These are phyloP conservation scores for Limnephilus rhombicus DNA, from an alignment of 2,888 invertebrate genomes.

Conservation along the genomic window DNA sequence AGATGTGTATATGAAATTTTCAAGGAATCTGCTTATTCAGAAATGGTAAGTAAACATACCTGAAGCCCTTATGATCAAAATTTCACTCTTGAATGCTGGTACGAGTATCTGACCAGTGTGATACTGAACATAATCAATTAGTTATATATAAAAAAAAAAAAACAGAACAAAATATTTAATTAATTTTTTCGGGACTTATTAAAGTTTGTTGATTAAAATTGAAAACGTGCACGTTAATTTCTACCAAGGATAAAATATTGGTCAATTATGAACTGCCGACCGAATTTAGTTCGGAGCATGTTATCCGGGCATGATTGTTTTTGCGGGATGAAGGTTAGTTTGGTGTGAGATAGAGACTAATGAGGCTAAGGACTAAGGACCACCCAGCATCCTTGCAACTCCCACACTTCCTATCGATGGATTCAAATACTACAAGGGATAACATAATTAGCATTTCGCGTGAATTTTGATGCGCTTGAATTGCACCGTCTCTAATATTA, in stretches of 20 bases:
- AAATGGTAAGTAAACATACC: background rate
- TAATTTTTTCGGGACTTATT: background rate
- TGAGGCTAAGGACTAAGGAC: slow-evolving; percentile 58
- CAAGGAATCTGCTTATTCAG: background rate
- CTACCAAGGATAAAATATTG: background rate
- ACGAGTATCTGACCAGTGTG: background rate
- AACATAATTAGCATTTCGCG: slow-evolving; percentile 8
- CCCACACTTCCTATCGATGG: slow-evolving; percentile 34
- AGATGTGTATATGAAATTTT: background rate
- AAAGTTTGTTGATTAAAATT: background rate
- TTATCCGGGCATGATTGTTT: background rate
- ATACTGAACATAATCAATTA: background rate
- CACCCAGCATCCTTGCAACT: slow-evolving; percentile 41
- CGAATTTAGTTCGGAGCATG: slow-evolving; percentile 2
- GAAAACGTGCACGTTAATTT: background rate
- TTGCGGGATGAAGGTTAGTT: slow-evolving; percentile 27
- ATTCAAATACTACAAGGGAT: background rate
- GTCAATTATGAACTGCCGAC: background rate
- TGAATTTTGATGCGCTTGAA: background rate
- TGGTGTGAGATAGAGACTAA: slow-evolving; percentile 53
- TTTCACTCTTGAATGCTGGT: background rate
- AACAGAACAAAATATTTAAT: background rate
- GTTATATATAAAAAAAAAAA: too few species aligned
- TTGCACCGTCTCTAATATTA: background rate
- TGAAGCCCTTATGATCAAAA: background rate